Base-by-base conservation (phyloP, 2,888 invertebrate species). In the Ischnura elegans region DNA sequence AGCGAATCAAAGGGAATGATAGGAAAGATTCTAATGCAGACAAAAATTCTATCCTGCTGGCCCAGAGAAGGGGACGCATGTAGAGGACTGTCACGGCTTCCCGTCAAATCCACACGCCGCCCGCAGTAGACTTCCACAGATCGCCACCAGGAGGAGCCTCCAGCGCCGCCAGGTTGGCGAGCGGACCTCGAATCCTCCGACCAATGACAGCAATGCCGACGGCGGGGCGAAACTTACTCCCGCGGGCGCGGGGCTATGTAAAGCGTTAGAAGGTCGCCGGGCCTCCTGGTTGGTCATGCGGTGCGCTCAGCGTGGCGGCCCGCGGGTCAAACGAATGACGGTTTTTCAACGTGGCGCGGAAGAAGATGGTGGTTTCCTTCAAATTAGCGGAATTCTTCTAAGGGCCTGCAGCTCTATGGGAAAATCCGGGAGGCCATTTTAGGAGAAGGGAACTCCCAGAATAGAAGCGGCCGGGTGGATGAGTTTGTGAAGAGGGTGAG, bases 341-440 rank as follows among this genome's bases (percentile, higher is more conserved):
- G 36, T 76, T 76, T 76, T 76, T n/a, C 10, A 76, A 29, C 76
- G 16, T 36, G n/a, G 36, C 76, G 76, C 76, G 13, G 76, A 76
- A 13, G n/a, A 36, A 10, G 29, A 61, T 43, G 43, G 61, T 43
- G 51, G 42, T 90, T 90, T 90, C 43, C 55, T 61, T 61, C 55
- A 66, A 90, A 61, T 51, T 61, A 66, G 66, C 90, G 21, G 61
- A 90, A 90, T 61, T 90, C 55, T n/a, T n/a, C n/a, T n/a, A n/a
- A 61, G n/a, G 61, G 61, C 61, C 90, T 66, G 61, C 25, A 90
- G 43, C 61, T 90, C 90, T 90, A 61, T 43, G 61, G 90, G 36
- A 90, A n/a, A 90, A 90, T 90, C 95, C 47, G 94, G 94, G 94
- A 95, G 94, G 94, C 96, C 96, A 95, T 96, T 96, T 96, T 96